Evolutionary conservation across 2,888 invertebrate genomes (phyloP).

Genomic region (Lasioglossum vierecki): DNA sequence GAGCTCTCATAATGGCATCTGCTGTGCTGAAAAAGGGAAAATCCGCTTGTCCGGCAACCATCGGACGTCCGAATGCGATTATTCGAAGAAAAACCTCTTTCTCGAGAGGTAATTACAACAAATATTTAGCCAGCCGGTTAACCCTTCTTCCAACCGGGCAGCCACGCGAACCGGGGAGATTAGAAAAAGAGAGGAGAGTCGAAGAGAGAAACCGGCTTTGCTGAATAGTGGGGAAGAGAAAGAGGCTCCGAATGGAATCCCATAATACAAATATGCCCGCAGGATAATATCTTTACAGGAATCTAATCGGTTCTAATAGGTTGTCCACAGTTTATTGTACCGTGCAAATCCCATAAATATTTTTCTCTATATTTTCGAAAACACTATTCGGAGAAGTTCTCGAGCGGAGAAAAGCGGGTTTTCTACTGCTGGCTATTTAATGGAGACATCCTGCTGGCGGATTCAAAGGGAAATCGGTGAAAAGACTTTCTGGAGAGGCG

Average conservation of each 20-base stretch:
- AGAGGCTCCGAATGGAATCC: slow-evolving; percentile 63
- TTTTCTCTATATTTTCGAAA: slow-evolving; percentile 80
- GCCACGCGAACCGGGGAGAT: slow-evolving; percentile 79
- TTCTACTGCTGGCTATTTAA: slow-evolving; percentile 9
- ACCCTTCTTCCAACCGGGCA: slow-evolving; percentile 79
- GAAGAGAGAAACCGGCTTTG: neutral
- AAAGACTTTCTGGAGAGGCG: neutral
- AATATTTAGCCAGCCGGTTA: slow-evolving; percentile 83
- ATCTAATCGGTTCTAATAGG: slow-evolving; percentile 76
- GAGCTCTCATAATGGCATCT: slow-evolving; percentile 49
- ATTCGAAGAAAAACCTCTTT: slow-evolving; percentile 61
- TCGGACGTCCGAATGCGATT: slow-evolving; percentile 51
- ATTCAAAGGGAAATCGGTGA: slow-evolving; percentile 7
- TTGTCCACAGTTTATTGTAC: slow-evolving; percentile 39
- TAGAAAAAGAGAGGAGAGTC: slow-evolving; percentile 31
- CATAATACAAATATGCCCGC: slow-evolving; percentile 66
- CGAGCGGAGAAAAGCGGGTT: neutral
- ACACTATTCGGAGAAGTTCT: slow-evolving; percentile 57
- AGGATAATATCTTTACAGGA: slow-evolving; percentile 58
- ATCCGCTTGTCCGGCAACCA: slow-evolving; percentile 63
- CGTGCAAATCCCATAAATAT: slow-evolving; percentile 81
- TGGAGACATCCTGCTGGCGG: slow-evolving; percentile 23
- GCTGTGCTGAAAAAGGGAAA: slow-evolving; percentile 59
- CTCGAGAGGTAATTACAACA: slow-evolving; percentile 80
- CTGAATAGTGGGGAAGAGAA: neutral